A percentile compares a stretch with the other conserved stretches of the same genome.
These are phyloP conservation scores for Nannoperca australis DNA, from an alignment of 2,797 vertebrate genomes.

Conservation along the genomic window DNA sequence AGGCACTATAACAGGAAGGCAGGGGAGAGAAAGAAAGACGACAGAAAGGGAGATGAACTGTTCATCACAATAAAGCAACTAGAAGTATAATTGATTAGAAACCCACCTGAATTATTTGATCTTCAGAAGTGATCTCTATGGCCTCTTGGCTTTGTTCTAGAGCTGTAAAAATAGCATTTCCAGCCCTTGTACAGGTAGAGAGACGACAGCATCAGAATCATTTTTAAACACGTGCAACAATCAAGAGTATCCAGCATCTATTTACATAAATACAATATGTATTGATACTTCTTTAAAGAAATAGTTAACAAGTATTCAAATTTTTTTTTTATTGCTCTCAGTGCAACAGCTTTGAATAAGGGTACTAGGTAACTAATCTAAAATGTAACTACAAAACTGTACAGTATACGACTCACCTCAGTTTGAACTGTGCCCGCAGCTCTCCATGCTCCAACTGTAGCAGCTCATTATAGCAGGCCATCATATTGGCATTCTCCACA, in stretches of 20 bases:
- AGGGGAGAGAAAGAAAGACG: background rate
- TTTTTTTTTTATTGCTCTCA: background rate
- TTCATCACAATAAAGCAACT: constrained; percentile 9
- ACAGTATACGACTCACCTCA: constrained; percentile 87
- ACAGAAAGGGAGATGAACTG: background rate
- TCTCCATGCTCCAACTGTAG: constrained; percentile 95
- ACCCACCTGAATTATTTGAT: constrained; percentile 95
- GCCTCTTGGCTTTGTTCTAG: constrained; percentile 98
- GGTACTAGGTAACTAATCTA: background rate
- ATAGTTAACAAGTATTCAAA: background rate
- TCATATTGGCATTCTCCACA: constrained; percentile 94
- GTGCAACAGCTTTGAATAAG: background rate
- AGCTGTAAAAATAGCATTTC: constrained; percentile 95
- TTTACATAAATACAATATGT: background rate
- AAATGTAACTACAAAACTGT: background rate
- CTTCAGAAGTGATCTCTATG: constrained; percentile 97
- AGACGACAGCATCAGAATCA: constrained; percentile 43
- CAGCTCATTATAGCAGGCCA: constrained; percentile 98
- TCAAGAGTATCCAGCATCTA: background rate
- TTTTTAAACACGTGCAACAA: constrained; percentile 29
- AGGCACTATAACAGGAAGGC: constrained; percentile 27
- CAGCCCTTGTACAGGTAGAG: constrained; percentile 86
- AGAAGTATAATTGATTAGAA: constrained; percentile 1
- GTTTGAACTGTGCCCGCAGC: constrained; percentile 95
- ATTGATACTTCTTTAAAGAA: background rate